These are phyloP conservation scores for Rhabdornis inornatus DNA, from an alignment of 2,113 vertebrate species.

Conservation along the genomic window DNA sequence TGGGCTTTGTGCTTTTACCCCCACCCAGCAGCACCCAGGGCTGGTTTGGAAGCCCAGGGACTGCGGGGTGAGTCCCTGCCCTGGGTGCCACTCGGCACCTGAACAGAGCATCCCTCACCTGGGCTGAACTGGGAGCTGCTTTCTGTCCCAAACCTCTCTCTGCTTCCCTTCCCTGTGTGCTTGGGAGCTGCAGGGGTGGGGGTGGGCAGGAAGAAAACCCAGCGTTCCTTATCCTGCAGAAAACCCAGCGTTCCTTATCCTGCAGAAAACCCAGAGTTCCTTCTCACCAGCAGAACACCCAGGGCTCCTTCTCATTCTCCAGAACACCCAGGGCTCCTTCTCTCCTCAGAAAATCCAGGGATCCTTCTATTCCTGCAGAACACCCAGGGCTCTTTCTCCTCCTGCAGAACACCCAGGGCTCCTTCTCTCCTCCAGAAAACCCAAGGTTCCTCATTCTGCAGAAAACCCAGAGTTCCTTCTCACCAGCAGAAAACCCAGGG, in stretches of 20 bases:
- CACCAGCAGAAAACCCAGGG: fast-evolving
- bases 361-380: background rate
- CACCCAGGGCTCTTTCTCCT: background rate
- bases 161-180: background rate
- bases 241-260: background rate
- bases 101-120: background rate
- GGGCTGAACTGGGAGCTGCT: background rate
- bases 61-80: too few relatives aligned
- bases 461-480: too few relatives aligned
- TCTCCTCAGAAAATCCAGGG: background rate
- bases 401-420: background rate
- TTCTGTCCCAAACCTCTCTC: background rate
- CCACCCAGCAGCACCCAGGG: fast-evolving
- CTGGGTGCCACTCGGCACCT: fast-evolving
- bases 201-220: background rate
- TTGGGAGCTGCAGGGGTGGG: background rate
- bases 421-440: background rate
- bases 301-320: background rate
- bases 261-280: background rate
- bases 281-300: background rate
- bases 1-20: background rate
- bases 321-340: too few relatives aligned
- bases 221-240: background rate
- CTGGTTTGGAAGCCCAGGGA: background rate
- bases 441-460: background rate